phyloP scores from a whole-genome alignment of 2,888 invertebrate species.

The Phengaris alcon region DNA sequence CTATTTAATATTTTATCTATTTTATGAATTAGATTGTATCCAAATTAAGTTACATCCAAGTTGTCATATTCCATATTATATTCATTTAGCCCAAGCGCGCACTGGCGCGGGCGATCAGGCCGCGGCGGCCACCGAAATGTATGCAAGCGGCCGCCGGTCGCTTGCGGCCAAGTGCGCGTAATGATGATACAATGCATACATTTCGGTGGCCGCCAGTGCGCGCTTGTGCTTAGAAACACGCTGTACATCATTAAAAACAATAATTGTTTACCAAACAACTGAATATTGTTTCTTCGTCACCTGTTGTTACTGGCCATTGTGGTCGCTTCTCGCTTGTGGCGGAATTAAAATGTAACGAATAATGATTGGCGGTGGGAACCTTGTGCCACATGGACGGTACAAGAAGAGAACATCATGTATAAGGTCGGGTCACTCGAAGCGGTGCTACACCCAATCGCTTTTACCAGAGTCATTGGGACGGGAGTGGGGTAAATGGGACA shows the following conservation, averaged over 20 bases:
- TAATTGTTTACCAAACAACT: slow-evolving; percentile 60
- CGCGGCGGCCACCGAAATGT: no score
- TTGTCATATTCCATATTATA: slow-evolving; percentile 15
- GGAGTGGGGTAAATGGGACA: slow-evolving; percentile 40
- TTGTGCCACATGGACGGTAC: slow-evolving; percentile 56
- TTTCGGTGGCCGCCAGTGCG: no score
- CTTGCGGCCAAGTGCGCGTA: no score
- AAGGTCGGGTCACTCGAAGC: slow-evolving; percentile 56
- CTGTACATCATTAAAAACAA: slow-evolving; percentile 55
- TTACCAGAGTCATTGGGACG: slow-evolving; percentile 48
- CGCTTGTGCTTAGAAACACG: slow-evolving; percentile 44
- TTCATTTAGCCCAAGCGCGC: no score
- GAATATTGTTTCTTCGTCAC: not conserved
- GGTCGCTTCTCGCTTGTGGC: not conserved
- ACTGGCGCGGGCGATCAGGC: no score
- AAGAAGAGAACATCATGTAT: slow-evolving; percentile 56
- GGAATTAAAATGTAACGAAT: not conserved
- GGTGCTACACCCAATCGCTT: slow-evolving; percentile 63
- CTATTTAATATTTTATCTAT: no score
- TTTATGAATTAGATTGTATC: not conserved
- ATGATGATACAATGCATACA: no score
- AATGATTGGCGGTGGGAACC: slow-evolving; percentile 62
- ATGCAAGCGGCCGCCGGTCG: no score
- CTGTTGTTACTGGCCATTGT: not conserved
- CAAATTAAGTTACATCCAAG: not conserved